Percentiles rank a stretch among this genome's conserved stretches.
phyloP scores from a whole-genome alignment of 1,140 invertebrate species.

The Drosophila lowei region DNA sequence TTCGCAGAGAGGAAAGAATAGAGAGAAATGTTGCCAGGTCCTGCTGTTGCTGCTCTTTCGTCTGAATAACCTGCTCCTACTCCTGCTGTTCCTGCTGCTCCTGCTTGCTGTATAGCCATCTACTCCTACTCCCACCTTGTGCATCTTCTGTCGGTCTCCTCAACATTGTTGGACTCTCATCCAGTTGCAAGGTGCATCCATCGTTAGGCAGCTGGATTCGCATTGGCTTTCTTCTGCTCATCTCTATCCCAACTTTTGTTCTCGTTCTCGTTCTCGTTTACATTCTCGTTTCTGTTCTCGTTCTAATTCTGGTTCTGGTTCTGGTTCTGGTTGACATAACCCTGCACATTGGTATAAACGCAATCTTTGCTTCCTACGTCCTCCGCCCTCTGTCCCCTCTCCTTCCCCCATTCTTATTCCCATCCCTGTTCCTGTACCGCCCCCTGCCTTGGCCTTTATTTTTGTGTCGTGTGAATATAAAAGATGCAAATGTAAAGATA shows the following conservation, averaged over 20 bases:
- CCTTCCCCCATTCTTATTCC: not conserved
- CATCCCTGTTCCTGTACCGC: not conserved
- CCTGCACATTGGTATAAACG: constrained; percentile 60
- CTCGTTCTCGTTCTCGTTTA: constrained; percentile 1
- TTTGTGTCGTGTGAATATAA: constrained; percentile 66
- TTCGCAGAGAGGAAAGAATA: constrained; percentile 18
- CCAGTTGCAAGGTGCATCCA: constrained; percentile 40
- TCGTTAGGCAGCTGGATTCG: constrained; percentile 42
- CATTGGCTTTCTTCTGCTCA: constrained; percentile 15
- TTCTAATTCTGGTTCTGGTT: constrained; percentile 20
- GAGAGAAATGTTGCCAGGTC: constrained; percentile 8
- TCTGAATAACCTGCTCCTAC: too few species aligned
- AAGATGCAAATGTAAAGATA: constrained; percentile 78
- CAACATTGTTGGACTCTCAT: constrained; percentile 37
- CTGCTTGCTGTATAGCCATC: too few species aligned
- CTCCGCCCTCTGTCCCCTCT: not conserved
- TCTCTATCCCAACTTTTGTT: not conserved
- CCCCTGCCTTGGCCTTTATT: constrained; percentile 36
- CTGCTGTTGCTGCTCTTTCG: too few species aligned
- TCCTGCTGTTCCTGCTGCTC: too few species aligned
- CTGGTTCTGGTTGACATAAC: constrained; percentile 54
- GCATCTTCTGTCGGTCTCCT: not conserved
- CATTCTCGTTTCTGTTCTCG: constrained; percentile 3
- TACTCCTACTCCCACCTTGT: too few species aligned
- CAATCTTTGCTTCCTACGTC: constrained; percentile 48